These are phyloP conservation scores for Pseudanteris insignis DNA, from an alignment of 2,888 invertebrate genomes.

Conservation along the genomic window DNA sequence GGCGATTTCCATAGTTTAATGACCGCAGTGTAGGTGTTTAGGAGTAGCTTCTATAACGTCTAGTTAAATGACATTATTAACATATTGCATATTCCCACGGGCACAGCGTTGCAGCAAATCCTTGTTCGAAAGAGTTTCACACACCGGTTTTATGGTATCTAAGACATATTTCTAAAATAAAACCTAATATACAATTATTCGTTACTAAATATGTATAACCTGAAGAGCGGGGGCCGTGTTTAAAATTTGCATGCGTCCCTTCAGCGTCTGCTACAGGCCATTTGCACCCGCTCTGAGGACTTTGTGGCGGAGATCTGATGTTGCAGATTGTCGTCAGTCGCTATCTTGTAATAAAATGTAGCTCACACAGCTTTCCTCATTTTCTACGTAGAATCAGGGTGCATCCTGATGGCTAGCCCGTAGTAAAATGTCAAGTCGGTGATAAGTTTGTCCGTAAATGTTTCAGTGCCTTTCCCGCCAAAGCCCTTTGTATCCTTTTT, in stretches of 20 bases:
- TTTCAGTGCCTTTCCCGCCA: constrained; percentile 1
- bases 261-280: not conserved
- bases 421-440: constrained; percentile 42
- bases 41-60: constrained; percentile 12
- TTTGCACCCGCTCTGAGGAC: not conserved
- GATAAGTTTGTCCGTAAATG: constrained; percentile 12
- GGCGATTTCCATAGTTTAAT: constrained; percentile 12
- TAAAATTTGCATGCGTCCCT: not conserved
- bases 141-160: not conserved
- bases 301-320: constrained; percentile 18
- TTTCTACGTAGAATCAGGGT: constrained; percentile 32
- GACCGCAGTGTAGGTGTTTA: constrained; percentile 15
- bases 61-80: constrained; percentile 7
- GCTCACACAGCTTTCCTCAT: constrained; percentile 32
- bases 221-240: not conserved
- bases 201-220: no score
- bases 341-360: constrained; percentile 32
- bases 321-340: constrained; percentile 15
- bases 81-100: not conserved
- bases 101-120: constrained; percentile 4
- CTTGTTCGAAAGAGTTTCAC: constrained; percentile 1
- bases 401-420: constrained; percentile 44
- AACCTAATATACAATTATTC: no score
- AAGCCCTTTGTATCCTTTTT: not conserved
- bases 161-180: not conserved